Conservation (phyloP, 1,140 invertebrate genomes). For the Phocides pigmalion region DNA sequence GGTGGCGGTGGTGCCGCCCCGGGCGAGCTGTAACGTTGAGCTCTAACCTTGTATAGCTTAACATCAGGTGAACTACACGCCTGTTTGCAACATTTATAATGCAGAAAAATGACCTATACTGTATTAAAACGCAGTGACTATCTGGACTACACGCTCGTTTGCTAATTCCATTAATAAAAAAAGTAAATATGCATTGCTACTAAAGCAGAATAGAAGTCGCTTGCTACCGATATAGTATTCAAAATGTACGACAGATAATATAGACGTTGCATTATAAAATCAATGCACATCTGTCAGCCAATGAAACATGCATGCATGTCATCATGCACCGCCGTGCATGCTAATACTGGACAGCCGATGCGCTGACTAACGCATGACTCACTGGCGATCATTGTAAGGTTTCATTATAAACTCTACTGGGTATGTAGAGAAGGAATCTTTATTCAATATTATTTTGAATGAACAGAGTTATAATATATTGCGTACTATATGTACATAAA, state of each 20-base stretch:
- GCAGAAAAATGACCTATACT: too few relatives aligned
- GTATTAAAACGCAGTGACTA: too few relatives aligned
- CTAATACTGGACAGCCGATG: constrained; percentile 11
- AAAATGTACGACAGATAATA: constrained; percentile 11
- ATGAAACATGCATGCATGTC: constrained; percentile 31
- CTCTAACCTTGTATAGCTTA: too few relatives aligned
- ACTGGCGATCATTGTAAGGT: background rate
- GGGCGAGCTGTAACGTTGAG: too few relatives aligned
- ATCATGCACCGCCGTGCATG: constrained; percentile 19
- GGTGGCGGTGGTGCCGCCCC: too few relatives aligned
- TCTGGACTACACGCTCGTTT: too few relatives aligned
- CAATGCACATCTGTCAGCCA: constrained; percentile 29
- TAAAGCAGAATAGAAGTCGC: background rate
- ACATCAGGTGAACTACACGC: too few relatives aligned
- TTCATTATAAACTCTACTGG: background rate
- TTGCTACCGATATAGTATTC: background rate
- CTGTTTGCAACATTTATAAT: too few relatives aligned
- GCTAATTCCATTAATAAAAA: background rate
- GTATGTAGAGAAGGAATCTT: background rate
- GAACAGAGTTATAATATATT: too few relatives aligned
- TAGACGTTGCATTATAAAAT: constrained; percentile 22
- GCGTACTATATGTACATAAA: too few relatives aligned
- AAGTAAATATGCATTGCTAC: background rate
- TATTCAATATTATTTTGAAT: background rate
- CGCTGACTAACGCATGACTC: constrained; percentile 13